Evolutionary conservation across 2,797 vertebrate species (phyloP), one percentile per base, ranked within the genome.

Genomic region (Remorina albescens): DNA sequence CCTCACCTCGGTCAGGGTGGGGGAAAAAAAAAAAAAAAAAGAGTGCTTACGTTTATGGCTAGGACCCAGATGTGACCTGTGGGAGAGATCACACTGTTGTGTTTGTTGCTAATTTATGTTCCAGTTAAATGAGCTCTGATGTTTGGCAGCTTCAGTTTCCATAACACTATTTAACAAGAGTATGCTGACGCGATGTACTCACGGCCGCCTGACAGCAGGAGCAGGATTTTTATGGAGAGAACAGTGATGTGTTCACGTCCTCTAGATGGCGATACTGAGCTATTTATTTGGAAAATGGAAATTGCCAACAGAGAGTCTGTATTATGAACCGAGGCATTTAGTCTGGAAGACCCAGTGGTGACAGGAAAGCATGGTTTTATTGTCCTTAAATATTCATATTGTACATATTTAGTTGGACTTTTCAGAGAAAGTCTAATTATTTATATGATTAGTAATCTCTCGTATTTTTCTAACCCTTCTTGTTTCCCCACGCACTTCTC

Each of bases 41-140:
- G 73, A 39, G 77, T 71, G 82, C 58, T 74, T 67, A 74, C 73
- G 80, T 82, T 86, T 71, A 72, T 75, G 75, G 69, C 67, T 86
- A 90, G 91, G 91, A 88, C 39, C 19, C 57, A 73, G 84, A 92
- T 93, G 89, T 90, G 83, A 93, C 82, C 51, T 72, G 69, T 23
- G 57, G 59, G 64, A 74, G 70, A 72, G 41, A 83, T 85, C 82
- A 76, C 74, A 82, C 69, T 84, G 88, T 76, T 82, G 84, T 88
- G 84, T 87, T 88, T 90, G 66, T n/a, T 50, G 71, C 74, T 84
- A 80, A 84, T 90, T 89, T 82, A 83, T 71, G 75, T 83, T 82
- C 80, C 67, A 69, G 83, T 82, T 89, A 83, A 86, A 86, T 80
- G 78, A 83, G 81, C 76, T 80, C 83, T 86, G 83, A 72, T 84